These are phyloP conservation scores for Xiphophorus maculatus DNA, from an alignment of 2,113 vertebrate genomes.

Conservation along the genomic window DNA sequence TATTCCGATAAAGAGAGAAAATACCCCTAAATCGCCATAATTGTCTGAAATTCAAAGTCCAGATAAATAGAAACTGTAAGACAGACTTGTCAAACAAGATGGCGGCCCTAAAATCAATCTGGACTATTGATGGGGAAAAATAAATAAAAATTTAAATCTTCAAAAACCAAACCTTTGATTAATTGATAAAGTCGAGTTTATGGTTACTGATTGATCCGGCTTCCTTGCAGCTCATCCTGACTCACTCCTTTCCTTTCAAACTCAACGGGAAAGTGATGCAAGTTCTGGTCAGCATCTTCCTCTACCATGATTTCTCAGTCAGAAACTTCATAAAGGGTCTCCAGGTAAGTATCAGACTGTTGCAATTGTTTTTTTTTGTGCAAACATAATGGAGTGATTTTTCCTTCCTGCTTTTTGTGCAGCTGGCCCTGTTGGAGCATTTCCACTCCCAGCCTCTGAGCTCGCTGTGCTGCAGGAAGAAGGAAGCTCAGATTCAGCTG, in stretches of 20 bases:
- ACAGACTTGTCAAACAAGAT: too few relatives aligned
- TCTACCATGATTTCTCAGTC: constrained; percentile 97
- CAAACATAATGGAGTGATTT: neutral
- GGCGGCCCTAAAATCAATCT: too few relatives aligned
- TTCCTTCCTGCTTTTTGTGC: constrained; percentile 35
- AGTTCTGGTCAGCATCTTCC: constrained; percentile 92
- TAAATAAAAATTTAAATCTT: too few relatives aligned
- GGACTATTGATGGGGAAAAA: too few relatives aligned
- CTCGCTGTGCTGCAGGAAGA: constrained; percentile 86
- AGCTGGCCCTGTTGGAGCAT: constrained; percentile 94
- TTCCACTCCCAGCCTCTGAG: constrained; percentile 91
- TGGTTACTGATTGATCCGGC: too few relatives aligned
- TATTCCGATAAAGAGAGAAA: too few relatives aligned
- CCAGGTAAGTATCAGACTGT: constrained; percentile 81
- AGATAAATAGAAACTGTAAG: too few relatives aligned
- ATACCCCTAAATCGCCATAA: too few relatives aligned
- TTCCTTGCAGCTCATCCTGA: constrained; percentile 86
- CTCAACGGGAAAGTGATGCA: constrained; percentile 89
- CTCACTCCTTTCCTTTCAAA: constrained; percentile 88
- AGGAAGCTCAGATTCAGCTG: constrained; percentile 75
- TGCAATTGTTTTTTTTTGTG: neutral
- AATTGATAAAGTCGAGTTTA: too few relatives aligned
- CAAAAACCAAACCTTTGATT: too few relatives aligned
- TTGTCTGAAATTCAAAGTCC: too few relatives aligned
- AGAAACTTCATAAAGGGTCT: constrained; percentile 95